Evolutionary conservation across 2,113 vertebrate genomes (phyloP).

Genomic region (Gymnorhina tibicen): DNA sequence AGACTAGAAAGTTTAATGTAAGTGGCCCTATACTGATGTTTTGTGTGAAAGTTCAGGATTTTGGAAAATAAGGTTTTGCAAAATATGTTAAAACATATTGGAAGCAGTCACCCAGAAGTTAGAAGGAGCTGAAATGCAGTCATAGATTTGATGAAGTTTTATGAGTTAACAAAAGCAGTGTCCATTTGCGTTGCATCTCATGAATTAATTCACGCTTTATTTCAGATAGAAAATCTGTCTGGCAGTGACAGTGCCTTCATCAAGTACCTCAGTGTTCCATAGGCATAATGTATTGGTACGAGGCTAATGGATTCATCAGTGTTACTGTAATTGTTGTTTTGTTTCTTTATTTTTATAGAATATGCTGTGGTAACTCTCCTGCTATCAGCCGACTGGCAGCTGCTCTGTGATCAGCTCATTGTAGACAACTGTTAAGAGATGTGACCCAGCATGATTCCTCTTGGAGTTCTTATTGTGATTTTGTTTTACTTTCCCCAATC

Average conservation of each 20-base stretch:
- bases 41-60: not conserved
- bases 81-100: not conserved
- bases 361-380: not conserved
- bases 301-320: not conserved
- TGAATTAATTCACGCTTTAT: not conserved
- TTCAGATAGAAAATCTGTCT: not conserved
- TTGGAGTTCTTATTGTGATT: not conserved
- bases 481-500: not conserved
- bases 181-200: not conserved
- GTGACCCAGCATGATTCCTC: not conserved
- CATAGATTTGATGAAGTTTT: not conserved
- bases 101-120: not conserved
- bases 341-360: not conserved
- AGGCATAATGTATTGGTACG: not conserved
- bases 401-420: not conserved
- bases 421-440: not conserved
- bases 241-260: not conserved
- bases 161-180: not conserved
- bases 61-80: not conserved
- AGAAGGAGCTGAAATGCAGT: not conserved
- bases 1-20: not conserved
- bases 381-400: not conserved
- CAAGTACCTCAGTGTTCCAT: not conserved
- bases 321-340: not conserved
- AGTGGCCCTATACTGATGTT: not conserved